These are phyloP conservation scores for Eremobia ochroleuca DNA, from an alignment of 2,888 invertebrate genomes.

Conservation along the genomic window DNA sequence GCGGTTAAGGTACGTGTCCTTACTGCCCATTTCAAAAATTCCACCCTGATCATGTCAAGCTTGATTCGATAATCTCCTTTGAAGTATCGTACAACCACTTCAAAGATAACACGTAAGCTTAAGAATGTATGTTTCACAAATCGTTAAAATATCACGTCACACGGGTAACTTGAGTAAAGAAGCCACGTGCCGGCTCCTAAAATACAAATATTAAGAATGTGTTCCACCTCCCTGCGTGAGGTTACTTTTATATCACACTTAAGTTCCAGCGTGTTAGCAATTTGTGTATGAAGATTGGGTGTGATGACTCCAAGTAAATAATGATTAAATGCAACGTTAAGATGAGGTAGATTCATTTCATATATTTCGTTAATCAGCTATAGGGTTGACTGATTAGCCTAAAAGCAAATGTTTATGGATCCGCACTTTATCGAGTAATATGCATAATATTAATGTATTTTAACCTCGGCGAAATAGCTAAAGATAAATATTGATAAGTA, in stretches of 20 bases:
- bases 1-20: background rate
- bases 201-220: slow-evolving; percentile 55
- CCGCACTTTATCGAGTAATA: background rate
- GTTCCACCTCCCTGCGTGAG: slow-evolving; percentile 32
- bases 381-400: slow-evolving; percentile 3
- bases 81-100: slow-evolving; percentile 29
- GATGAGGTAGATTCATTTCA: background rate
- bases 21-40: background rate
- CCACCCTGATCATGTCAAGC: slow-evolving; percentile 1
- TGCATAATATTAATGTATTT: slow-evolving; percentile 11
- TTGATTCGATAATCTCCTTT: slow-evolving; percentile 27
- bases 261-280: slow-evolving; percentile 32
- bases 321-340: background rate
- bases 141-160: slow-evolving; percentile 61
- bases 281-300: slow-evolving; percentile 20
- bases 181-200: slow-evolving; percentile 30
- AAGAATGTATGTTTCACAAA: slow-evolving; percentile 47
- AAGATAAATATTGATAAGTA: slow-evolving; percentile 18
- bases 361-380: background rate
- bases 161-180: slow-evolving; percentile 17
- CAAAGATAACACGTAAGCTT: slow-evolving; percentile 39
- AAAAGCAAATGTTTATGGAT: background rate
- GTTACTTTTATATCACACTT: slow-evolving; percentile 43
- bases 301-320: background rate
- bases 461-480: background rate